Percentiles rank a stretch among this genome's conserved stretches.
These are phyloP conservation scores for Schizotus pectinicornis DNA, from an alignment of 2,888 invertebrate species.

Conservation along the genomic window DNA sequence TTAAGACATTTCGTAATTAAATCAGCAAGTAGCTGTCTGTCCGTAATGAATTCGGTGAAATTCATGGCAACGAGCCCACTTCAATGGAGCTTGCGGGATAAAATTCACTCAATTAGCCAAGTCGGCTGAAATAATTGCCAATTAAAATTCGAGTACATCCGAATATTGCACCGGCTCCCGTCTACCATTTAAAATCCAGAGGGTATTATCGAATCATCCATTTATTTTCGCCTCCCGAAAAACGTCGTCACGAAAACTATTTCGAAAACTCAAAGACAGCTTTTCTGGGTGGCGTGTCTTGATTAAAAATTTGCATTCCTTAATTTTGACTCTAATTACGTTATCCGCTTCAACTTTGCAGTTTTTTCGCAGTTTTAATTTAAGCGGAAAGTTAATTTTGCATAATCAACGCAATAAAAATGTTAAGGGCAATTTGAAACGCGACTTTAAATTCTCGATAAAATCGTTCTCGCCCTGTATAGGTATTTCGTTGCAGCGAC, in stretches of 20 bases:
- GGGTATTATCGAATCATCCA: background rate
- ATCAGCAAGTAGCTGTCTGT: conserved; percentile 32
- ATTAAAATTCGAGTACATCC: conserved; percentile 46
- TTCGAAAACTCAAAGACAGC: background rate
- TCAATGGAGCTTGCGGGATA: conserved; percentile 41
- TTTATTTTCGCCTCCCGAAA: background rate
- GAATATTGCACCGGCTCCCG: conserved; percentile 29
- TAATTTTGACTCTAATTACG: no score
- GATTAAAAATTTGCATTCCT: background rate
- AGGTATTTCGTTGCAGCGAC: conserved; percentile 28
- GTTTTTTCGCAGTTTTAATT: no score
- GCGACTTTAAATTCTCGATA: conserved; percentile 20
- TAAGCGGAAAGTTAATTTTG: no score
- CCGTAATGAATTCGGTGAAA: conserved; percentile 35
- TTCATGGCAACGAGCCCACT: conserved; percentile 33
- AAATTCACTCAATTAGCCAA: conserved; percentile 49
- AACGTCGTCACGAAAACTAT: background rate
- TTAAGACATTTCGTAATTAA: conserved; percentile 34
- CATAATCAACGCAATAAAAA: conserved; percentile 13
- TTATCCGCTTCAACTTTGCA: no score
- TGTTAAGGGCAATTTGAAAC: conserved; percentile 7
- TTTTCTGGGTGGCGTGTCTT: background rate
- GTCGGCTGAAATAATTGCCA: conserved; percentile 53
- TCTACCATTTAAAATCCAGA: background rate
- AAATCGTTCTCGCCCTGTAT: conserved; percentile 18